phyloP scores from a whole-genome alignment of 1,140 invertebrate species.

The Eurosta solidaginis region DNA sequence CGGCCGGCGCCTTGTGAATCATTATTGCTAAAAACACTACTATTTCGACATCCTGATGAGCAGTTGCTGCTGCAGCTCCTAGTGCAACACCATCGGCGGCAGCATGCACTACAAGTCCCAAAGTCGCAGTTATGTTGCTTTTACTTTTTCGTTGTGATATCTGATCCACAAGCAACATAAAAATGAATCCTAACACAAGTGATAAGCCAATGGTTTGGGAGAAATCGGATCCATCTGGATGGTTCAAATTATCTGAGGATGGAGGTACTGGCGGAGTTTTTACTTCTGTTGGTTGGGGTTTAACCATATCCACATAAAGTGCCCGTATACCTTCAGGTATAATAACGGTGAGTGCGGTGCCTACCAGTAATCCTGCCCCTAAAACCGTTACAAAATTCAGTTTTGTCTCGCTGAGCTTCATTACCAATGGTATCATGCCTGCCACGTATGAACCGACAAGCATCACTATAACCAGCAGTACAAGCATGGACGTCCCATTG shows the following conservation, averaged over 20 bases:
- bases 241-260: constrained; percentile 41
- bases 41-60: constrained; percentile 93
- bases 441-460: constrained; percentile 91
- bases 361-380: constrained; percentile 96
- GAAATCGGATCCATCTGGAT: constrained; percentile 55
- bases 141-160: constrained; percentile 70
- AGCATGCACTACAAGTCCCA: constrained; percentile 96
- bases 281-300: background rate
- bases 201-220: constrained; percentile 69
- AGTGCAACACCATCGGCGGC: constrained; percentile 93
- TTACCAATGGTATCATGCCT: constrained; percentile 90
- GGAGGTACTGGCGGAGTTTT: constrained; percentile 34
- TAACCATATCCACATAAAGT: constrained; percentile 63
- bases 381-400: constrained; percentile 91
- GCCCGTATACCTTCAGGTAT: constrained; percentile 97
- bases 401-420: constrained; percentile 95
- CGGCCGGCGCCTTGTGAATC: constrained; percentile 98
- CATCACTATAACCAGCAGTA: constrained; percentile 88
- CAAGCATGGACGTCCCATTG: constrained; percentile 79
- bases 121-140: constrained; percentile 87
- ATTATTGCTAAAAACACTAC: constrained; percentile 99
- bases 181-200: constrained; percentile 80
- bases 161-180: constrained; percentile 97
- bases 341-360: constrained; percentile 95
- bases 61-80: constrained; percentile 93